These are phyloP conservation scores for Rhagoletis pomonella DNA, from an alignment of 1,140 invertebrate species.

Conservation along the genomic window DNA sequence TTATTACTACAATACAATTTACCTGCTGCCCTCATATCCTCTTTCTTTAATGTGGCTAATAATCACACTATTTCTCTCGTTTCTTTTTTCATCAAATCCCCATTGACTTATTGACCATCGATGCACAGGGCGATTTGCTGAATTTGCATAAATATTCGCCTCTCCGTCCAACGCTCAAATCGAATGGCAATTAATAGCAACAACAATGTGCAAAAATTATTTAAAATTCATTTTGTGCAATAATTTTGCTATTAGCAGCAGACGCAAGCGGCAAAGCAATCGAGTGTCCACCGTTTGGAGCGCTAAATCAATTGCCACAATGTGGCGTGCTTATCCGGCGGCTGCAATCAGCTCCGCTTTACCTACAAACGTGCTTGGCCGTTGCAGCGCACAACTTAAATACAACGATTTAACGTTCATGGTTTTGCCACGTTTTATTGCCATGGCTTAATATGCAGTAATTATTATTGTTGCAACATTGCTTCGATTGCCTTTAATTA, in stretches of 20 bases:
- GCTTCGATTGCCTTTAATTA: constrained; percentile 49
- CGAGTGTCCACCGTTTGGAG: neutral
- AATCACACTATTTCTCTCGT: no score
- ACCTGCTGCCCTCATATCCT: no score
- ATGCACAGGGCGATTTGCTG: constrained; percentile 56
- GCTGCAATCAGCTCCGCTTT: neutral
- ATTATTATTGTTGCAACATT: constrained; percentile 53
- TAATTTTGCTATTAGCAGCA: constrained; percentile 69
- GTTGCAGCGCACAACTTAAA: neutral
- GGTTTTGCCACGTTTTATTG: constrained; percentile 19
- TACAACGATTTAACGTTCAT: neutral
- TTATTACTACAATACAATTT: no score
- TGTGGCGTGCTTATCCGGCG: constrained; percentile 45
- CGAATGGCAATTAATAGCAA: constrained; percentile 1
- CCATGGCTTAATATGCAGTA: constrained; percentile 18
- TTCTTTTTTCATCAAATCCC: constrained; percentile 59
- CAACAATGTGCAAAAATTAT: neutral
- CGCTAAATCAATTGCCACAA: constrained; percentile 32
- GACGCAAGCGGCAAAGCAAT: neutral
- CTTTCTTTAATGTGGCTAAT: no score
- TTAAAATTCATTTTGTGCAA: constrained; percentile 58
- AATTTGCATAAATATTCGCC: constrained; percentile 25
- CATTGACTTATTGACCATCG: constrained; percentile 71
- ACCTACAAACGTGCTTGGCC: neutral
- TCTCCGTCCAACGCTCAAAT: neutral